Percentiles rank a stretch among this genome's conserved stretches.
Evolutionary conservation across 2,797 vertebrate species (phyloP).

Genomic region (Sebastiscus albofasciatus): DNA sequence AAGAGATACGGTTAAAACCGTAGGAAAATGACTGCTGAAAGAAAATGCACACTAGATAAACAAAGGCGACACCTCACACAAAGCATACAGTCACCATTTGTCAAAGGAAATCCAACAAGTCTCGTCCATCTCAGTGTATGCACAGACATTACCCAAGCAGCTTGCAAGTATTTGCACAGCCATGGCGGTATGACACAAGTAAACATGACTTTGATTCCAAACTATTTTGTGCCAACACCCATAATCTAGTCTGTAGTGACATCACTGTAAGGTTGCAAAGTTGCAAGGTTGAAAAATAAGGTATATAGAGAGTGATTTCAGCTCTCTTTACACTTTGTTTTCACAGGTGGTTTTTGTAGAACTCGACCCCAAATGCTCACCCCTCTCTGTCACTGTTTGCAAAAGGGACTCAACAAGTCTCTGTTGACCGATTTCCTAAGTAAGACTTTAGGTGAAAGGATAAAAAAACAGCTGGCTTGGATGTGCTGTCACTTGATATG

Average conservation of each 20-base stretch:
- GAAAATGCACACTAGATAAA: slow-evolving; percentile 6
- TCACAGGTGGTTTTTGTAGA: slow-evolving; percentile 63
- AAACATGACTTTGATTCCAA: slow-evolving; percentile 54
- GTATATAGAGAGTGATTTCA: background rate
- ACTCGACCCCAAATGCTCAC: slow-evolving; percentile 7
- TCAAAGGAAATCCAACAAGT: slow-evolving; percentile 12
- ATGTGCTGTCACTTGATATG: slow-evolving; percentile 7
- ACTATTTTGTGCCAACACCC: background rate
- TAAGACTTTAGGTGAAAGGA: slow-evolving; percentile 12
- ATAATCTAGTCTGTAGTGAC: background rate
- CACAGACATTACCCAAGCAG: slow-evolving; percentile 10
- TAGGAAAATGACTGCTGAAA: background rate
- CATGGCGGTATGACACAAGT: slow-evolving; percentile 25
- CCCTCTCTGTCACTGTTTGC: slow-evolving; percentile 45
- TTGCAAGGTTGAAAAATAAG: background rate
- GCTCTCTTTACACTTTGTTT: slow-evolving; percentile 55
- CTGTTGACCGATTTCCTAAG: slow-evolving; percentile 6
- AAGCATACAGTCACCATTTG: background rate
- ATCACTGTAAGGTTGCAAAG: background rate
- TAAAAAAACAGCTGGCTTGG: slow-evolving; percentile 3
- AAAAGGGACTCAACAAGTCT: slow-evolving; percentile 10
- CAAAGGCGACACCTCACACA: slow-evolving; percentile 4
- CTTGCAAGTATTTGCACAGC: slow-evolving; percentile 37
- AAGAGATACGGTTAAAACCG: background rate
- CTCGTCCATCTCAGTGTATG: background rate